These are phyloP conservation scores for Psilopsiagon aymara DNA, from an alignment of 2,113 vertebrate species.

Conservation along the genomic window DNA sequence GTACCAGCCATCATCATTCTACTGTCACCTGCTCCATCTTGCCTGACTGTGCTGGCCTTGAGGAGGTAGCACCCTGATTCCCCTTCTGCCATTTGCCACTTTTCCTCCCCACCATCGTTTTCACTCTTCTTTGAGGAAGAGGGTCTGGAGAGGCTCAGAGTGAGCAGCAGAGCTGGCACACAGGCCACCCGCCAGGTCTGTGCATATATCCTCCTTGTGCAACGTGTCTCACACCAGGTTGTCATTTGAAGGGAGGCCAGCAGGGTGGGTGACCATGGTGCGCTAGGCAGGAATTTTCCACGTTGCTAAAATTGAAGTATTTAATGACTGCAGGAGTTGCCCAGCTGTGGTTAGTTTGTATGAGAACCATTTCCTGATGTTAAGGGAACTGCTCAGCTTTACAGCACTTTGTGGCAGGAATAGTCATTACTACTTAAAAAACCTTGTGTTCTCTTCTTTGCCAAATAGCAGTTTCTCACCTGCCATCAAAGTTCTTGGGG, in stretches of 20 bases:
- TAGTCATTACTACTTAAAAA: neutral
- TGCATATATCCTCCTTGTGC: neutral
- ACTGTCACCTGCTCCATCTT: neutral
- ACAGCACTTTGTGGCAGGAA: neutral
- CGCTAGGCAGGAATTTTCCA: constrained; percentile 36
- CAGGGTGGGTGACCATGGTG: neutral
- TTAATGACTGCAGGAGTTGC: constrained; percentile 56
- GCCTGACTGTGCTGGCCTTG: neutral
- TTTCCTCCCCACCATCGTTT: rapidly evolving
- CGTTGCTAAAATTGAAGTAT: constrained; percentile 48
- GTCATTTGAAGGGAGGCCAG: neutral
- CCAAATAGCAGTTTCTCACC: neutral
- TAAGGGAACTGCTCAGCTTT: constrained; percentile 39
- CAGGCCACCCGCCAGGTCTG: neutral
- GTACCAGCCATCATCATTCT: rapidly evolving
- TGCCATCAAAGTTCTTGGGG: rapidly evolving
- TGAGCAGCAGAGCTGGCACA: neutral
- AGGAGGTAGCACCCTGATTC: rapidly evolving
- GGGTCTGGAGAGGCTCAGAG: neutral
- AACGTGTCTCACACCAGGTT: rapidly evolving
- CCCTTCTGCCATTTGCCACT: neutral
- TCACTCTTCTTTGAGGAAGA: neutral
- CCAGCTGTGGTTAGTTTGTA: constrained; percentile 65
- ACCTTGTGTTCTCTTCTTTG: neutral
- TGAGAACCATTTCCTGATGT: constrained; percentile 72